Evolutionary conservation across 2,113 vertebrate genomes (phyloP).

Genomic region (Prunella himalayana): DNA sequence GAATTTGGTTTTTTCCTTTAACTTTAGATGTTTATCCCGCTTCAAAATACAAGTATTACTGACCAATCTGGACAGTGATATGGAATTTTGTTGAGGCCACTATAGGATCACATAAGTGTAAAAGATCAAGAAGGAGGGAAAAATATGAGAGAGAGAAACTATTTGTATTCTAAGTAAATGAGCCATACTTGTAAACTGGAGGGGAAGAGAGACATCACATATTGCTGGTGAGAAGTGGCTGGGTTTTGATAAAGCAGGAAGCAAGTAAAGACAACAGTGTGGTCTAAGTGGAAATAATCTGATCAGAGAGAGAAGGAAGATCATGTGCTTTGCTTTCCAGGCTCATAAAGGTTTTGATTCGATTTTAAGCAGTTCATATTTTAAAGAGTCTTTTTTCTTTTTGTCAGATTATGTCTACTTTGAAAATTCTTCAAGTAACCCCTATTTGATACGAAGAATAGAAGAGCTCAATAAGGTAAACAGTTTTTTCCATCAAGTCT

Average conservation of each 20-base stretch:
- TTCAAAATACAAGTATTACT: background rate
- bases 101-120: background rate
- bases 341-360: background rate
- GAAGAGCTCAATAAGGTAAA: conserved; percentile 97
- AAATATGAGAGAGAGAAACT: background rate
- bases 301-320: background rate
- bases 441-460: conserved; percentile 96
- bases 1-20: background rate
- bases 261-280: background rate
- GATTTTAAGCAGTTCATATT: background rate
- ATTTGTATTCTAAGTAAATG: background rate
- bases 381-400: background rate
- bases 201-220: background rate
- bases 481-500: background rate
- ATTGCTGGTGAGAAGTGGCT: background rate
- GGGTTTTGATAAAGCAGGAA: background rate
- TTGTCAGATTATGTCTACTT: conserved; percentile 97
- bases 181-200: background rate
- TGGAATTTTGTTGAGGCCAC: background rate
- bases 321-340: background rate
- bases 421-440: conserved; percentile 98
- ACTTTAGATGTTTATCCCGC: background rate
- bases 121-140: background rate
- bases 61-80: background rate
- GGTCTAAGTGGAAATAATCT: background rate